Conservation (phyloP, 2,113 vertebrate species). For the Lophura nycthemera region DNA sequence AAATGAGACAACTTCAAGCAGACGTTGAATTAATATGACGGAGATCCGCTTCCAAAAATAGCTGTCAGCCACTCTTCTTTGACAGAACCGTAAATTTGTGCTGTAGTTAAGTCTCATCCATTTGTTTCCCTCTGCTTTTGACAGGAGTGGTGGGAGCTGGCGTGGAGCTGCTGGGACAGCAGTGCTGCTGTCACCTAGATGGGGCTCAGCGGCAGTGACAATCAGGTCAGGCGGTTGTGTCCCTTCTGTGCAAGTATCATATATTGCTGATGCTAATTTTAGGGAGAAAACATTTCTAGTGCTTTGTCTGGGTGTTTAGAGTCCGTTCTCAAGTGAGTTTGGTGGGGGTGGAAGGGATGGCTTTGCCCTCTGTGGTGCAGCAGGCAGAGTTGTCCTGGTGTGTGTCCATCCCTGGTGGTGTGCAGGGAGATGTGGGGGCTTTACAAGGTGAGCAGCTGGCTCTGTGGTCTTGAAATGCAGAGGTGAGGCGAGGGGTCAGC, state of each 20-base stretch:
- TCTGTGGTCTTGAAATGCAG: rapidly evolving
- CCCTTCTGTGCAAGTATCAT: rapidly evolving
- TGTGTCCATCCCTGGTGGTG: not conserved
- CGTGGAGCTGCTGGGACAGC: not conserved
- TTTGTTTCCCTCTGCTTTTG: slow-evolving; percentile 3
- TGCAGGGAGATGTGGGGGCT: not conserved
- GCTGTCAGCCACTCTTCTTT: slow-evolving; percentile 60
- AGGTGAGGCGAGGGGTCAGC: not conserved
- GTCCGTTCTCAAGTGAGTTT: not conserved
- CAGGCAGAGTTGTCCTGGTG: not conserved
- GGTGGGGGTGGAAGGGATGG: rapidly evolving
- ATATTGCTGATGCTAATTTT: not conserved
- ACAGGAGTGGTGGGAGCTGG: not conserved
- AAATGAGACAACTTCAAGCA: slow-evolving; percentile 66
- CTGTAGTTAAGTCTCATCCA: not conserved
- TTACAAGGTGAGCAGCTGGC: not conserved
- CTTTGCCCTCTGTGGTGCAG: not conserved
- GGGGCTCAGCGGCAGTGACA: rapidly evolving
- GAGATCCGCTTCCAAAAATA: slow-evolving; percentile 62
- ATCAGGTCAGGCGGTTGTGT: rapidly evolving
- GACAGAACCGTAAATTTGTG: slow-evolving; percentile 53
- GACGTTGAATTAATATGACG: slow-evolving; percentile 64
- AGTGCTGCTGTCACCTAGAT: rapidly evolving
- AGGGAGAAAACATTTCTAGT: not conserved
- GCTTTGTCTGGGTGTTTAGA: not conserved